These are phyloP conservation scores for Nasonia longicornis DNA, from an alignment of 1,140 invertebrate genomes.

Conservation along the genomic window DNA sequence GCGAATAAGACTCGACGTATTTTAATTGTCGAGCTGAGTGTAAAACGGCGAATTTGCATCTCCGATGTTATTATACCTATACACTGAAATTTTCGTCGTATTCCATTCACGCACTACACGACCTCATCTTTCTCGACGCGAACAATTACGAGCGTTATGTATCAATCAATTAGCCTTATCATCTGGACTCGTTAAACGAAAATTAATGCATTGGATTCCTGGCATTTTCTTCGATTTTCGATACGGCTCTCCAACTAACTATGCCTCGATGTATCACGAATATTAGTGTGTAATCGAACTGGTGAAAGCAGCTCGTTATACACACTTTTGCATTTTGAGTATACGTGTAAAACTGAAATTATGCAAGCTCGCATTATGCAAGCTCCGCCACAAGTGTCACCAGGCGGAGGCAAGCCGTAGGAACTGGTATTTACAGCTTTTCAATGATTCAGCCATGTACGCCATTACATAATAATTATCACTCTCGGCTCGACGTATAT, in stretches of 20 bases:
- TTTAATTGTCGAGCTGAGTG: too few relatives aligned
- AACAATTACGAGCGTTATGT: neutral
- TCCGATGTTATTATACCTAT: neutral
- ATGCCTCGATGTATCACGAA: too few relatives aligned
- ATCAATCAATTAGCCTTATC: neutral
- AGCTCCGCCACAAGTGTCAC: neutral
- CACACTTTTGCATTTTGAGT: too few relatives aligned
- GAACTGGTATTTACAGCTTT: neutral
- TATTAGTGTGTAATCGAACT: too few relatives aligned
- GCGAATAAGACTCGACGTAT: neutral
- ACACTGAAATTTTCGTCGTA: neutral
- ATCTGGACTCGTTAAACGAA: slow-evolving; percentile 18
- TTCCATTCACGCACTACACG: too few relatives aligned
- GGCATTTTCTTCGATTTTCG: neutral
- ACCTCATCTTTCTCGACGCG: too few relatives aligned
- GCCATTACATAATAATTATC: neutral
- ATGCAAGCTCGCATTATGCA: neutral
- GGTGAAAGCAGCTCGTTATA: too few relatives aligned
- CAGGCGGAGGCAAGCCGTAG: neutral
- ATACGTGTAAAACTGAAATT: neutral
- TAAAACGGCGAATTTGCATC: neutral
- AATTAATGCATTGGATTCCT: slow-evolving; percentile 30
- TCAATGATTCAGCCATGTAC: neutral
- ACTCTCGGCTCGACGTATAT: too few relatives aligned
- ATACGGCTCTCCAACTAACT: neutral